Conservation (phyloP, 2,888 invertebrate species). For the Ennomos fuscantarius region DNA sequence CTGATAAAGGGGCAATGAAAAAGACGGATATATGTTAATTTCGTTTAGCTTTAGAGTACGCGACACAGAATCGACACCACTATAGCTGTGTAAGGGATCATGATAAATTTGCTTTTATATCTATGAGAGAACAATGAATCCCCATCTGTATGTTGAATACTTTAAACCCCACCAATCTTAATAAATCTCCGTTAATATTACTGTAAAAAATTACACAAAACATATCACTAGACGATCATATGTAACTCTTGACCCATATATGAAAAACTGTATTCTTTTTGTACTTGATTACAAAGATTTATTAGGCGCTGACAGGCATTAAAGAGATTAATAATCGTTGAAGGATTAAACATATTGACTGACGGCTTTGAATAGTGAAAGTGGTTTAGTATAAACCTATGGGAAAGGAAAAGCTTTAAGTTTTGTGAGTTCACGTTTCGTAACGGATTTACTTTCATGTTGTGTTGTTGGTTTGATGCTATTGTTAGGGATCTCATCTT, state of each 20-base stretch:
- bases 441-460: not conserved
- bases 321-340: conserved; percentile 7
- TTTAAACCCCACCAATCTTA: too few species aligned
- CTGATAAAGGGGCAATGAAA: too few species aligned
- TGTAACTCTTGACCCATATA: conserved; percentile 40
- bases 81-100: too few species aligned
- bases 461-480: not conserved
- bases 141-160: too few species aligned
- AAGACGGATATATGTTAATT: too few species aligned
- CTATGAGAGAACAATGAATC: too few species aligned
- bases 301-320: conserved; percentile 4
- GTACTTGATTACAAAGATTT: conserved; percentile 14
- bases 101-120: too few species aligned
- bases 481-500: too few species aligned
- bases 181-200: too few species aligned
- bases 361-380: conserved; percentile 28
- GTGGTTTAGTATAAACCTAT: conserved; percentile 12
- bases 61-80: too few species aligned
- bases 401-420: conserved; percentile 8
- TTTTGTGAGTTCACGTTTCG: not conserved
- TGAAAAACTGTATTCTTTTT: conserved; percentile 15
- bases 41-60: too few species aligned
- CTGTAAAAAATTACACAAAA: not conserved
- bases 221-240: conserved; percentile 22
- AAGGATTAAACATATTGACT: conserved; percentile 11